A percentile compares a stretch with the other conserved stretches of the same genome.
Conservation (phyloP, 2,113 vertebrate species). For the Lontra canadensis region DNA sequence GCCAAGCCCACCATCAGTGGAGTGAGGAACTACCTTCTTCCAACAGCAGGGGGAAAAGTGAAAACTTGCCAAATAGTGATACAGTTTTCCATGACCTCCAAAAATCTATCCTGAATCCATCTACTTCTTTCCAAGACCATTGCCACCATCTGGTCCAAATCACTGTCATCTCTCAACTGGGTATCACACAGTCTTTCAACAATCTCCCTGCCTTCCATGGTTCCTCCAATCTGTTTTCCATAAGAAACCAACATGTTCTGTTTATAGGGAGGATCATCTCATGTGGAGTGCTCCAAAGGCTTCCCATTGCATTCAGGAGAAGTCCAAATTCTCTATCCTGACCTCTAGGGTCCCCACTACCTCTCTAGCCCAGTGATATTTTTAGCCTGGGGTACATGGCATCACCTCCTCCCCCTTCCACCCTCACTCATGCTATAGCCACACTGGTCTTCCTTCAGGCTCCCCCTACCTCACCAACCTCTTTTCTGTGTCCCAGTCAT, state of each 20-base stretch:
- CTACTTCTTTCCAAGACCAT: not conserved
- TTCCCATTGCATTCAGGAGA: not conserved
- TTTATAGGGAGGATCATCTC: not conserved
- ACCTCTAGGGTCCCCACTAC: not conserved
- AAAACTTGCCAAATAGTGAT: not conserved
- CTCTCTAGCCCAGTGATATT: not conserved
- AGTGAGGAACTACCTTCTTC: not conserved
- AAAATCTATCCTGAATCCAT: not conserved
- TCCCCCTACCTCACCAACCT: not conserved
- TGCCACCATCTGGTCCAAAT: not conserved
- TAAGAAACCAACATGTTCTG: not conserved
- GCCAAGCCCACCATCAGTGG: not conserved
- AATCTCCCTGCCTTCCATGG: not conserved
- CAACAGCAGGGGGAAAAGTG: too few relatives aligned
- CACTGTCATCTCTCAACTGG: not conserved
- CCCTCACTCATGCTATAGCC: not conserved
- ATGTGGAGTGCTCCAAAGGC: not conserved
- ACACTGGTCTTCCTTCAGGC: not conserved
- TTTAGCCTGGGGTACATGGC: not conserved
- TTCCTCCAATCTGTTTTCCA: not conserved
- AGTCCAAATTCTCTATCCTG: not conserved
- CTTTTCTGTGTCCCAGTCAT: not conserved
- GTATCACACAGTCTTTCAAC: not conserved
- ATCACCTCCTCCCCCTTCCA: not conserved
- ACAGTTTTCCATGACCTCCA: not conserved